phyloP scores from a whole-genome alignment of 2,113 vertebrate species.

The Andinoacara biseriatus region DNA sequence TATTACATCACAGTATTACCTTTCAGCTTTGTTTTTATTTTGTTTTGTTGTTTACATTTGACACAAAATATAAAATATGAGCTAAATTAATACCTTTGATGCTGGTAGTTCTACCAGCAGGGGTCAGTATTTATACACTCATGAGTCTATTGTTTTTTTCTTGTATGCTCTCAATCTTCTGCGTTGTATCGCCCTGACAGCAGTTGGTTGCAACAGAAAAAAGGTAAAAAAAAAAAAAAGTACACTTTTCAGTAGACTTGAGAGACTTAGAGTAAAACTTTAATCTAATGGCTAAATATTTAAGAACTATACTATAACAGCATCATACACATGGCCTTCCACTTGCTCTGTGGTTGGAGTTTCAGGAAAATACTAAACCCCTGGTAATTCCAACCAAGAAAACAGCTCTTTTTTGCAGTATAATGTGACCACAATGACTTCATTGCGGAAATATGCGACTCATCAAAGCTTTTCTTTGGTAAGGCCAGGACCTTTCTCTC shows the following conservation, averaged over 20 bases:
- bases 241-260: neutral
- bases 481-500: slow-evolving; percentile 23
- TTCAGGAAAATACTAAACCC: neutral
- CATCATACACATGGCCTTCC: neutral
- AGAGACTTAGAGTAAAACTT: neutral
- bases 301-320: neutral
- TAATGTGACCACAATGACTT: slow-evolving; percentile 53
- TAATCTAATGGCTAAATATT: neutral
- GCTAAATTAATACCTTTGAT: neutral
- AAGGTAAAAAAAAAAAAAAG: neutral
- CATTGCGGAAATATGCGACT: slow-evolving; percentile 56
- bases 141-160: slow-evolving; percentile 7
- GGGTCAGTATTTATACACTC: slow-evolving; percentile 73
- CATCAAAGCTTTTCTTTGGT: slow-evolving; percentile 26
- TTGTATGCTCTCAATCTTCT: slow-evolving; percentile 17
- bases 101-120: slow-evolving; percentile 65
- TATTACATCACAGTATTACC: neutral
- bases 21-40: neutral
- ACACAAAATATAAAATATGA: neutral
- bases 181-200: slow-evolving; percentile 45
- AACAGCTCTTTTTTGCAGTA: slow-evolving; percentile 18
- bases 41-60: neutral
- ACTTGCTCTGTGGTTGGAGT: neutral
- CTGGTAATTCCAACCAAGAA: slow-evolving; percentile 21
- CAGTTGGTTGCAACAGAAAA: neutral